phyloP scores from a whole-genome alignment of 2,888 invertebrate species.

The Epinotia bilunana region DNA sequence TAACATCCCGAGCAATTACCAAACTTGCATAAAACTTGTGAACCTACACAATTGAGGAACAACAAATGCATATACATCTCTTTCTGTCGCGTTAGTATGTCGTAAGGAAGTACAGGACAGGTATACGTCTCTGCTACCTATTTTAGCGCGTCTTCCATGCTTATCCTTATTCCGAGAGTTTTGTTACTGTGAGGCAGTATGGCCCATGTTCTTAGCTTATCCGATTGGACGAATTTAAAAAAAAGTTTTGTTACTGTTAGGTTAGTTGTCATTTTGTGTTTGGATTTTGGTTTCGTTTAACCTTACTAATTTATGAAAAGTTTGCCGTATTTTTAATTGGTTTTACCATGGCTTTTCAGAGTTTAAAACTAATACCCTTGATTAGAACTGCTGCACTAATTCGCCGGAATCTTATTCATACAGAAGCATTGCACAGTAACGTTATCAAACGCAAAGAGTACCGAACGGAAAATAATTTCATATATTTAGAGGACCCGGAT shows the following conservation, averaged over 20 bases:
- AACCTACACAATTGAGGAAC: too few relatives aligned
- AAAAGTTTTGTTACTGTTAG: neutral
- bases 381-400: slow-evolving; percentile 53
- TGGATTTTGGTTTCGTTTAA: neutral
- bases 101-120: too few relatives aligned
- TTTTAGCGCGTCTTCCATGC: too few relatives aligned
- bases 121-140: too few relatives aligned
- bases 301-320: neutral
- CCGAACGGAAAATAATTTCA: slow-evolving; percentile 67
- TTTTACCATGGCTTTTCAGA: slow-evolving; percentile 64
- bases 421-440: slow-evolving; percentile 51
- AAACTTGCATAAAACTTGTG: too few relatives aligned
- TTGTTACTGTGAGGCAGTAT: too few relatives aligned
- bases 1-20: too few relatives aligned
- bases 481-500: slow-evolving; percentile 81
- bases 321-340: neutral
- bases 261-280: neutral
- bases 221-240: too few relatives aligned
- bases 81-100: too few relatives aligned
- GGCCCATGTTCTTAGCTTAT: too few relatives aligned
- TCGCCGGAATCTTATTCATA: slow-evolving; percentile 55
- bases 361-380: slow-evolving; percentile 57
- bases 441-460: slow-evolving; percentile 56
- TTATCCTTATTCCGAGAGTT: too few relatives aligned
- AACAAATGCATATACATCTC: too few relatives aligned